Percentiles rank a stretch among this genome's conserved stretches.
Evolutionary conservation across 2,888 invertebrate species (phyloP).

Genomic region (Epiblema foenella): DNA sequence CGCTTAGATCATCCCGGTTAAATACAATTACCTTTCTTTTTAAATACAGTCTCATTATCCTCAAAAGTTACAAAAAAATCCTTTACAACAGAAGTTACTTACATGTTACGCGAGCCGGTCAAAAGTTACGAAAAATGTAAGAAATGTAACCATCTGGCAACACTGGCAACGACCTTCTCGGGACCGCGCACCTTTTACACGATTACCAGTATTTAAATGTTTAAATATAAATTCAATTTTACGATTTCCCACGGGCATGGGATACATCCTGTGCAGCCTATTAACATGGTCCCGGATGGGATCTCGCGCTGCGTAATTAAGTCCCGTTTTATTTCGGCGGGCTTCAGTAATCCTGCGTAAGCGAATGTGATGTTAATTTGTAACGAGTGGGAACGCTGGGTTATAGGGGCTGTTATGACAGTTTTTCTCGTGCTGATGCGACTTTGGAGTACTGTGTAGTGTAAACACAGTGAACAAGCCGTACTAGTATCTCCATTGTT

Average conservation of each 20-base stretch:
- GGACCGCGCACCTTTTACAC: slow-evolving; percentile 13
- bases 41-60: too few species aligned
- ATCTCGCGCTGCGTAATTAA: slow-evolving; percentile 13
- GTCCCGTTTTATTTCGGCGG: background rate
- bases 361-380: slow-evolving; percentile 12
- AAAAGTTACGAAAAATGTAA: too few species aligned
- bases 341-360: background rate
- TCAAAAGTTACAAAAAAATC: too few species aligned
- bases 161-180: slow-evolving; percentile 26
- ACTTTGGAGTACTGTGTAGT: background rate
- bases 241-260: slow-evolving; percentile 10
- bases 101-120: too few species aligned
- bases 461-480: too few species aligned
- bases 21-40: too few species aligned
- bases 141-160: too few species aligned
- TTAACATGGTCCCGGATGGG: background rate
- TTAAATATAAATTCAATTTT: slow-evolving; percentile 38
- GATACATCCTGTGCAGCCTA: slow-evolving; percentile 3
- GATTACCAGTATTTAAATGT: slow-evolving; percentile 13
- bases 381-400: background rate
- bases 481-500: too few species aligned
- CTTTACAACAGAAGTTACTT: too few species aligned
- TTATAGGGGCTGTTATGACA: background rate
- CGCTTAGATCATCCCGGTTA: too few species aligned
- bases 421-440: background rate